Evolutionary conservation across 2,113 vertebrate genomes (phyloP).

Genomic region (Neotragus pygmaeus): DNA sequence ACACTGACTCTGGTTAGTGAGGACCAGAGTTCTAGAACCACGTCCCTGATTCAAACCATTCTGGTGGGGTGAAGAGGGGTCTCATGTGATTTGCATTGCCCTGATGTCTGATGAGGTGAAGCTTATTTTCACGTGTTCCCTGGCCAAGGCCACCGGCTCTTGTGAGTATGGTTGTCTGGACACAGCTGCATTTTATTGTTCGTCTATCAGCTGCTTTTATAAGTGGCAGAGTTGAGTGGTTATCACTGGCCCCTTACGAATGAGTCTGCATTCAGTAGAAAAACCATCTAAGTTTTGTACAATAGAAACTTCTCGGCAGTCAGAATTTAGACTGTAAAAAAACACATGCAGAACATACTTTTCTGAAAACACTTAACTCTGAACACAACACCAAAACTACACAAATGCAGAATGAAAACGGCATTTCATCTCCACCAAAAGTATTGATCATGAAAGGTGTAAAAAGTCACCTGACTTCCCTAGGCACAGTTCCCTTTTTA

Average conservation of each 20-base stretch:
- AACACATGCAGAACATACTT: constrained; percentile 86
- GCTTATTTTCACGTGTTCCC: not conserved
- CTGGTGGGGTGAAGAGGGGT: not conserved
- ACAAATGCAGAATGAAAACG: constrained; percentile 84
- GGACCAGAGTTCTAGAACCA: not conserved
- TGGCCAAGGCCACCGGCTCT: not conserved
- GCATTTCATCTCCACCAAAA: not conserved
- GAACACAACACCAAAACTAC: constrained; percentile 85
- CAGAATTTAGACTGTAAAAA: constrained; percentile 81
- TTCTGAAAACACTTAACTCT: constrained; percentile 82
- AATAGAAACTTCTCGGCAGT: not conserved
- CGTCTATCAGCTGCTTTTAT: not conserved
- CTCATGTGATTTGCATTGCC: not conserved
- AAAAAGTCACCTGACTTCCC: not conserved
- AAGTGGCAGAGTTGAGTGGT: not conserved
- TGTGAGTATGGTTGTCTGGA: not conserved
- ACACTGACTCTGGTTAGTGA: not conserved
- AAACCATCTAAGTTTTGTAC: not conserved
- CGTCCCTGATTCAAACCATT: not conserved
- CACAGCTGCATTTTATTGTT: not conserved
- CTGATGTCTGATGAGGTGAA: not conserved
- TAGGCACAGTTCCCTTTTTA: not conserved
- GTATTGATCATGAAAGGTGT: not conserved
- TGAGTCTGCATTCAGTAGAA: not conserved
- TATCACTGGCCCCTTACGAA: not conserved